Base-by-base conservation (phyloP, 2,113 vertebrate species). In the Mormyrus lacerda region DNA sequence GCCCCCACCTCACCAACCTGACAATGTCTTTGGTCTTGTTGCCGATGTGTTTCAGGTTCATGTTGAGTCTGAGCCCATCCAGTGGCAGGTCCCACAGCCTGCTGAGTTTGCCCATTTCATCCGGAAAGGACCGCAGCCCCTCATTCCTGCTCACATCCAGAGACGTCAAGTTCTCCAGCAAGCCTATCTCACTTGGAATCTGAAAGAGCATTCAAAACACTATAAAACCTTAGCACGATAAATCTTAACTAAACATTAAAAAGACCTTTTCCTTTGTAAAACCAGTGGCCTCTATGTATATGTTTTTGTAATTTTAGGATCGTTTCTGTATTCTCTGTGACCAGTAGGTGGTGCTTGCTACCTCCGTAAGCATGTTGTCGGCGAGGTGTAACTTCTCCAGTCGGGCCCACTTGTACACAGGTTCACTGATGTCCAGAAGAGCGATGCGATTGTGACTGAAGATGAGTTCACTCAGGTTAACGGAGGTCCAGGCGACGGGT, bases 11-110 rank as follows among this genome's bases (percentile, higher is more conserved):
- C 31, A 51, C 0, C 91, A 90, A 99, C 98, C 98, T 97, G 94
- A 99, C 96, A 83, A 99, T 97, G 93, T 99, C 98, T 94, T 97
- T 99, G 91, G 98, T 98, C 95, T 98, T 99, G 94, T 90, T 97
- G 90, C 98, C 98, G 42, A 98, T 95, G 82, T 97, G 97, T 90
- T 98, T 99, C 92, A 99, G 96, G 91, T 99, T 97, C 90, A 99
- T 96, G 91, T 98, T 97, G 89, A 99, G 97, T 73, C 91, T 94
- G 0, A 99, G 94, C 24, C 97, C 98, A 84, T 99, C 98, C 92
- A 99, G 94, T 44, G 98, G 98, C 91, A 99, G 96, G 93, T 99
- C 98, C 98, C 98, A 99, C 88, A 99, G 95, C 91, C 97, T 94
- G 90, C 95, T 93, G 48, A 99, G 95, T 89, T 95, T 97, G 42